Evolutionary conservation across 2,797 vertebrate genomes (phyloP).

Genomic region (Malurus splendens): DNA sequence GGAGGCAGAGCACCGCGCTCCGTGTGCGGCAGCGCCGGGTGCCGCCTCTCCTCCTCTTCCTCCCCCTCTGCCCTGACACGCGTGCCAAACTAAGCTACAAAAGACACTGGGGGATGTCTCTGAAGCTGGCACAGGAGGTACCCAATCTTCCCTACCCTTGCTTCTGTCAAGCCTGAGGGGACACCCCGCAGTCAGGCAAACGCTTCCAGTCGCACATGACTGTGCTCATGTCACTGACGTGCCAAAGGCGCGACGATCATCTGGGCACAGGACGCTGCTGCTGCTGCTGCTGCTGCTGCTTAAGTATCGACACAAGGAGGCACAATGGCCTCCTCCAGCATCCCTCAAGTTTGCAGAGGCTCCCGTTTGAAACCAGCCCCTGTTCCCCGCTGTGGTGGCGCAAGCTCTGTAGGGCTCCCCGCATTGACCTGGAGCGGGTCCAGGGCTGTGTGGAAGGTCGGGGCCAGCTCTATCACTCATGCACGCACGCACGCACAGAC

Average conservation of each 20-base stretch:
- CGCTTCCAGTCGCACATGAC: background rate
- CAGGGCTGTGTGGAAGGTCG: background rate
- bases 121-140: background rate
- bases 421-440: background rate
- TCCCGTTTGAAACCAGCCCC: background rate
- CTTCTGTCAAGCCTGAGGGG: background rate
- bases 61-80: background rate
- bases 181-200: background rate
- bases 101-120: background rate
- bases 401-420: background rate
- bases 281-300: background rate
- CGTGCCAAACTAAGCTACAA: background rate
- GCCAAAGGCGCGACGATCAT: background rate
- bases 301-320: background rate
- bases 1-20: constrained; percentile 29
- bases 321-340: background rate
- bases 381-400: background rate
- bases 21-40: rapidly evolving
- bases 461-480: background rate
- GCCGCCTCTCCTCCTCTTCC: background rate
- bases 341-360: background rate
- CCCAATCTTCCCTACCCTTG: background rate
- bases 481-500: background rate
- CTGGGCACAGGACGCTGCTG: background rate
- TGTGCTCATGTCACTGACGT: background rate